Base-by-base conservation (phyloP, 2,113 vertebrate species). In the Bubo blakistoni region DNA sequence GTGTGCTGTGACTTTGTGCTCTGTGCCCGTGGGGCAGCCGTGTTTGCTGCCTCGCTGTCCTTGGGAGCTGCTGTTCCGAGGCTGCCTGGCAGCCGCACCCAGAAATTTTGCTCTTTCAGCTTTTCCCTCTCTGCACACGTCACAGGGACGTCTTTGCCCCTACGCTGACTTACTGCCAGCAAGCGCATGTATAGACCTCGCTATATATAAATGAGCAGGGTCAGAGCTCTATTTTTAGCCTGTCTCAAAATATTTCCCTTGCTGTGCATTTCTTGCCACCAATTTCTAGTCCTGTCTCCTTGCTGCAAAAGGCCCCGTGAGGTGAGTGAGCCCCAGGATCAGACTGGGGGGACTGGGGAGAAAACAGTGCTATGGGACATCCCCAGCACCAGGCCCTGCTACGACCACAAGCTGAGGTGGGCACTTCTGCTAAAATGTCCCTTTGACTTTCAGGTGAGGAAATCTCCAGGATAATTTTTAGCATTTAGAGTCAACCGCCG, bases 211-310 rank as follows among this genome's bases (percentile, higher is more conserved):
- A 73, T 0, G 9, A 90, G 79, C 67, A 74, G 88, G 88, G 76
- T 83, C 92, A 96, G 85, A 73, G 34, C 20, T 88, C 76, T 97
- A 90, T 92, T 97, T 94, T 94, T 94, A 97, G 51, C 72, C 55
- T 51, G 6, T 58, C 91, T 92, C 72, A 77, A 83, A 92, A 84
- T 78, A 88, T 78, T 94, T 80, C 47, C 79, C 79, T 95, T 67
- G 79, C 67, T 88, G 47, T 63, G 79, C 67, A 36, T 88, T 94
- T 96, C 81, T 93, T 34, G 42, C 38, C 38, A 49, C 88, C 0
- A 3, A 18, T 82, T 86, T 73, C 66, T 57, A 69, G 46, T 32
- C 42, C 46, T 62, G 40, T 49, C 81, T 94, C 86, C 47, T 91
- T 51, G 63, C 66, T 52, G 40, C 74, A 57, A 52, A 87, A 81